These are phyloP conservation scores for Piaya cayana DNA, from an alignment of 2,113 vertebrate genomes.

Conservation along the genomic window DNA sequence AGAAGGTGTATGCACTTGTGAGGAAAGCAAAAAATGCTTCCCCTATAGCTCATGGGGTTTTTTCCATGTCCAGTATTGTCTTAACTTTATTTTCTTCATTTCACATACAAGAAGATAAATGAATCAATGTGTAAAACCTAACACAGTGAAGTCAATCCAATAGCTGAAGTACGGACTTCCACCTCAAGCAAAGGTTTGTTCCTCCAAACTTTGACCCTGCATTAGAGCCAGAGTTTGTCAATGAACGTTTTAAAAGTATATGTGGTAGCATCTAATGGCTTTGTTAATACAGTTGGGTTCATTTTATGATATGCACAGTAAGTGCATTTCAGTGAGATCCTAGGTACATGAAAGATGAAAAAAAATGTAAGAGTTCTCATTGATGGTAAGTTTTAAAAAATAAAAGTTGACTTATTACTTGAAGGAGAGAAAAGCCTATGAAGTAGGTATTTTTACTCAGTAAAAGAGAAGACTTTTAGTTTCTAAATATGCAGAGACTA, in stretches of 20 bases:
- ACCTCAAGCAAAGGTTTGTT: neutral
- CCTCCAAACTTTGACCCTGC: neutral
- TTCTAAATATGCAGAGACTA: conserved; percentile 82
- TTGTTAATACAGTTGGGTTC: neutral
- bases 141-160: neutral
- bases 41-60: neutral
- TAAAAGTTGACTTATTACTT: neutral
- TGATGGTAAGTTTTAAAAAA: neutral
- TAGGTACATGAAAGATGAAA: neutral
- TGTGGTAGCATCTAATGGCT: neutral
- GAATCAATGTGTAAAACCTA: neutral
- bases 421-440: conserved; percentile 8
- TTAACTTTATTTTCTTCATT: neutral
- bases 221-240: neutral
- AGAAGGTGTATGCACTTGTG: neutral
- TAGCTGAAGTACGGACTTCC: neutral
- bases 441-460: conserved; percentile 71
- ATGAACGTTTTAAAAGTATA: neutral
- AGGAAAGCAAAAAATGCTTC: neutral
- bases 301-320: neutral
- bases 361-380: neutral
- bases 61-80: neutral
- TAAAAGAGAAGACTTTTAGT: conserved; percentile 65
- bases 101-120: neutral
- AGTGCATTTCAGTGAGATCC: neutral